These are phyloP conservation scores for Sipunculus nudus DNA, from an alignment of 2,888 invertebrate species.

Conservation along the genomic window DNA sequence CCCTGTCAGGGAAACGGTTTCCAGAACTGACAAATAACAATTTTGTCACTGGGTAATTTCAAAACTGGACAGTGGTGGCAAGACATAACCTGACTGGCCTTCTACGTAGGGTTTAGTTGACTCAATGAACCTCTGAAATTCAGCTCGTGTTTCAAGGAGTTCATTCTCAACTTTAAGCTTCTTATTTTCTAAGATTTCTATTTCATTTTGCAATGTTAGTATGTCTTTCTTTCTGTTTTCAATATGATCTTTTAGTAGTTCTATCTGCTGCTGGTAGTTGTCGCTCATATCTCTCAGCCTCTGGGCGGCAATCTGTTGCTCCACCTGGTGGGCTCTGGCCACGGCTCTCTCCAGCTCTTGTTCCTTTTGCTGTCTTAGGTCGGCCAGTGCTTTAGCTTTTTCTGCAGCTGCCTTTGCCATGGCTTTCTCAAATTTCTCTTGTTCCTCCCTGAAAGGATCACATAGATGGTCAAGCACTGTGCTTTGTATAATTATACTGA, in stretches of 20 bases:
- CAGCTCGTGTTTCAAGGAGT: conserved; percentile 32
- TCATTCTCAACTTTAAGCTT: not conserved
- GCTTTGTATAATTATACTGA: no score
- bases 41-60: not conserved
- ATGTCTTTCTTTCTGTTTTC: not conserved
- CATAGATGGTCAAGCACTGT: no score
- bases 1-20: no score
- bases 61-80: conserved; percentile 30
- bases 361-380: conserved; percentile 31
- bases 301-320: conserved; percentile 10
- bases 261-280: conserved; percentile 2
- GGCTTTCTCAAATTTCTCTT: conserved; percentile 38
- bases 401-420: conserved; percentile 41
- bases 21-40: no score
- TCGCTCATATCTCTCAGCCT: not conserved
- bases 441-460: conserved; percentile 29
- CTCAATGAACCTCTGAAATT: conserved; percentile 53
- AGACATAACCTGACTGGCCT: conserved; percentile 46
- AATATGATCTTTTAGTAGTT: not conserved
- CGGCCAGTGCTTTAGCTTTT: conserved; percentile 33
- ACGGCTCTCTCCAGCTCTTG: conserved; percentile 12
- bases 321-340: conserved; percentile 4
- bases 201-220: not conserved
- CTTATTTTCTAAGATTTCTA: not conserved
- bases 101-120: conserved; percentile 44